Evolutionary conservation across 35 echinoderm and acorn worm genomes (phyloP).

Genomic region (Anneissia japonica): DNA sequence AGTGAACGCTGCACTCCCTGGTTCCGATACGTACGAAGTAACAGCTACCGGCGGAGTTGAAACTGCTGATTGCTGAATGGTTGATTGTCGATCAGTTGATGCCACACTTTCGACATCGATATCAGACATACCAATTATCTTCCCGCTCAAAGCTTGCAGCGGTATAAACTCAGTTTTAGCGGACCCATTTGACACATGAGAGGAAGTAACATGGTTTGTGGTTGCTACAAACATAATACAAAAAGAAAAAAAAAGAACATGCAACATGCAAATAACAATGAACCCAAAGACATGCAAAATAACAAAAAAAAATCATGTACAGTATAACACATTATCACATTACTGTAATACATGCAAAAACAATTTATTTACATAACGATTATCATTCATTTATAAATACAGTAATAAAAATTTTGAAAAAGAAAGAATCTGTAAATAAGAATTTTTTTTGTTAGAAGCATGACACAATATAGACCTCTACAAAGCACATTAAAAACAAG

Average conservation of each 20-base stretch:
- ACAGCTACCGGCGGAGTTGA: not conserved
- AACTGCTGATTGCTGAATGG: not conserved
- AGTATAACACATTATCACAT: too few species aligned
- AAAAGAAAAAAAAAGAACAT: not conserved
- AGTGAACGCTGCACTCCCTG: slow-evolving; percentile 48
- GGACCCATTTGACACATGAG: not conserved
- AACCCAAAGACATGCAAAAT: too few species aligned
- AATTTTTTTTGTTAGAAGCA: too few species aligned
- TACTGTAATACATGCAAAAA: too few species aligned
- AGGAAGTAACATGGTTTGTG: not conserved
- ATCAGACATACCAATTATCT: not conserved
- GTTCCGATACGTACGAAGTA: not conserved
- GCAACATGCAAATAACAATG: not conserved
- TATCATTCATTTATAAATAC: too few species aligned
- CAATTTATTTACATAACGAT: too few species aligned
- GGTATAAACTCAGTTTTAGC: not conserved
- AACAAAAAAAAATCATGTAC: too few species aligned
- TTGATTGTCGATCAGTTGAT: not conserved
- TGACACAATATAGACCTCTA: not conserved
- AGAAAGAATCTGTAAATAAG: too few species aligned
- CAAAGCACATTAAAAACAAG: too few species aligned
- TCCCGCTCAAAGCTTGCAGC: not conserved
- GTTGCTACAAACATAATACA: not conserved
- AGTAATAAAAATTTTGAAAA: too few species aligned
- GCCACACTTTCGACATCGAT: not conserved